Base-by-base conservation (phyloP, 2,888 invertebrate genomes). In the Apodemia duryi region DNA sequence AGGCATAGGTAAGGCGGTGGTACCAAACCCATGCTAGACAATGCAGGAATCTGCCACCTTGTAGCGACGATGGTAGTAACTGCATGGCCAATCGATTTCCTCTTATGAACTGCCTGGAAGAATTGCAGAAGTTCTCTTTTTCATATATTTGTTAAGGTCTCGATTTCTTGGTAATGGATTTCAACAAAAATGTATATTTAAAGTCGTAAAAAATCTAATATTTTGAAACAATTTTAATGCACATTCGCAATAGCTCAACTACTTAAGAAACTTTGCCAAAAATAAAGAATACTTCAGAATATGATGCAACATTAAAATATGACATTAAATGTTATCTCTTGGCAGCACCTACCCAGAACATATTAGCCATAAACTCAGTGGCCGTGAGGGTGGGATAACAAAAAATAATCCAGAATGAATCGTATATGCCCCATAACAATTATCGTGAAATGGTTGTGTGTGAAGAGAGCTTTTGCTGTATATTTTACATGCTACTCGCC, bases 391-490 rank as follows among this genome's bases (percentile, higher is more conserved):
- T 49, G 63, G 51, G 21, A 21, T 52, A 28, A 29, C 52, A 67
- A 69, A 71, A 70, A 70, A 68, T 54, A 57, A 67, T 66, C 62
- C 65, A 73, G 75, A 72, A 41, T 41, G 41, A 41, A 78, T 81
- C 78, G 76, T 79, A 78, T 80, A 80, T 74, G 81, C 77, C 76
- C 76, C 78, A 78, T 83, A 82, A 83, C 81, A 84, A 84, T 83
- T 84, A 83, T 83, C 74, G 73, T 71, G 70, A 67, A 73, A 74
- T 71, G 72, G 72, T 67, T 68, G 70, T 73, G 72, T 75, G 74
- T 77, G 77, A 68, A 75, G 71, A 68, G 70, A 72, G 74, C 80
- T 84, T 85, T 84, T 84, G 76, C 75, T 79, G 82, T 73, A 76
- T 75, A 75, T 71, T 72, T 72, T 65, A 71, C 61, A 67, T 66